These are phyloP conservation scores for Marasmarcha lunaedactyla DNA, from an alignment of 2,888 invertebrate species.

Conservation along the genomic window DNA sequence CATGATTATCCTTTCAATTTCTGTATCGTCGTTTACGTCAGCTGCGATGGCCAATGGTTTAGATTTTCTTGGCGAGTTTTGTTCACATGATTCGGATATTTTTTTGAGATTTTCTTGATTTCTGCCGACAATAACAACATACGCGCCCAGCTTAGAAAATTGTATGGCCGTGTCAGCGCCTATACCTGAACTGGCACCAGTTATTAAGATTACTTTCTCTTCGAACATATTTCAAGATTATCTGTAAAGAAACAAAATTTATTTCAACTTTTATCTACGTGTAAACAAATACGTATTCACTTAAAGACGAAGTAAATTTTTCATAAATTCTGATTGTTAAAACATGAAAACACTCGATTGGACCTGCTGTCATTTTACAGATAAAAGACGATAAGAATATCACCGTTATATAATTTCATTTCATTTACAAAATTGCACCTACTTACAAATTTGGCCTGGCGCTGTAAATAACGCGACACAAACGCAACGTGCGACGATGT, in stretches of 20 bases:
- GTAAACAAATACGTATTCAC: background rate
- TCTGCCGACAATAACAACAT: conserved; percentile 15
- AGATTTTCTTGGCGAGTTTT: conserved; percentile 9
- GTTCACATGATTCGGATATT: conserved; percentile 10
- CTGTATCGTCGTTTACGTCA: conserved; percentile 14
- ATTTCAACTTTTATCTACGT: background rate
- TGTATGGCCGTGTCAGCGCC: conserved; percentile 15
- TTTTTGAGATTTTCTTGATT: conserved; percentile 14
- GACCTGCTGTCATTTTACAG: too few species aligned
- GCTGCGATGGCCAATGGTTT: conserved; percentile 9
- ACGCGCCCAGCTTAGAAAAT: conserved; percentile 14
- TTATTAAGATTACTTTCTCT: conserved; percentile 11
- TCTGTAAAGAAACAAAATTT: conserved; percentile 8
- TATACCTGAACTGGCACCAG: conserved; percentile 18
- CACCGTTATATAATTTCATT: too few species aligned
- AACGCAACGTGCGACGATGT: too few species aligned
- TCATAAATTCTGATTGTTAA: too few species aligned
- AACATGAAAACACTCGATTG: too few species aligned
- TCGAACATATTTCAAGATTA: too few species aligned
- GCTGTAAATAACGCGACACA: too few species aligned
- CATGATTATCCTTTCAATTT: conserved; percentile 14
- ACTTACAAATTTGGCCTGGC: too few species aligned
- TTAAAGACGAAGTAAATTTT: too few species aligned
- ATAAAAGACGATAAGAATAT: too few species aligned
- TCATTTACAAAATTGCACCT: too few species aligned